Conservation (phyloP, 2,113 vertebrate genomes). For the Corvus hawaiiensis region DNA sequence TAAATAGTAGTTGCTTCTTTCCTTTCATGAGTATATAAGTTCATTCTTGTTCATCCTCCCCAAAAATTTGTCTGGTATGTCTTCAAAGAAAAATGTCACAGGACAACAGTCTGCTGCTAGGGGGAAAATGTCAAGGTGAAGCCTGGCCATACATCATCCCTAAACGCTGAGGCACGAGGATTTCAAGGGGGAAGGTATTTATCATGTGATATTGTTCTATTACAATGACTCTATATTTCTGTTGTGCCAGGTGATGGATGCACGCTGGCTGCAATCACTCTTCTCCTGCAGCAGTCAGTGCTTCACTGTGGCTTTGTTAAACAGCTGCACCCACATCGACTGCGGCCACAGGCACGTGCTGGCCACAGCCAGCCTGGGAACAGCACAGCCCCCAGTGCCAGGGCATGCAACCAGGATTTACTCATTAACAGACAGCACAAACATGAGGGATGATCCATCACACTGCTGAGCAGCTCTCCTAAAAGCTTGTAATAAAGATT, state of each 20-base stretch:
- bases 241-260: constrained; percentile 65
- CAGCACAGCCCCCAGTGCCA: background rate
- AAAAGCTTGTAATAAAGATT: background rate
- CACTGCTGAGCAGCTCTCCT: background rate
- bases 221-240: constrained; percentile 65
- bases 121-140: constrained; percentile 38
- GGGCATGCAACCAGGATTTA: background rate
- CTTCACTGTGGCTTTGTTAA: constrained; percentile 7
- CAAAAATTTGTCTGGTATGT: background rate
- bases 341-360: background rate
- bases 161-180: constrained; percentile 43
- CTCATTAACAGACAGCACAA: background rate
- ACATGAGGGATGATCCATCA: background rate
- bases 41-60: background rate
- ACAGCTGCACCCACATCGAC: constrained; percentile 19
- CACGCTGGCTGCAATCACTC: constrained; percentile 50
- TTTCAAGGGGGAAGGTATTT: constrained; percentile 67
- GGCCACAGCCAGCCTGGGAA: background rate
- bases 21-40: background rate
- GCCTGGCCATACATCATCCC: constrained; percentile 63
- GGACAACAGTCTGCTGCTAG: constrained; percentile 7
- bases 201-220: constrained; percentile 71
- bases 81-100: constrained; percentile 26
- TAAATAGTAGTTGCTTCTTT: background rate
- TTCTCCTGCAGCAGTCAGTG: constrained; percentile 35